Base-by-base conservation (phyloP, 2,888 invertebrate genomes). In the Herminia tarsipennalis region DNA sequence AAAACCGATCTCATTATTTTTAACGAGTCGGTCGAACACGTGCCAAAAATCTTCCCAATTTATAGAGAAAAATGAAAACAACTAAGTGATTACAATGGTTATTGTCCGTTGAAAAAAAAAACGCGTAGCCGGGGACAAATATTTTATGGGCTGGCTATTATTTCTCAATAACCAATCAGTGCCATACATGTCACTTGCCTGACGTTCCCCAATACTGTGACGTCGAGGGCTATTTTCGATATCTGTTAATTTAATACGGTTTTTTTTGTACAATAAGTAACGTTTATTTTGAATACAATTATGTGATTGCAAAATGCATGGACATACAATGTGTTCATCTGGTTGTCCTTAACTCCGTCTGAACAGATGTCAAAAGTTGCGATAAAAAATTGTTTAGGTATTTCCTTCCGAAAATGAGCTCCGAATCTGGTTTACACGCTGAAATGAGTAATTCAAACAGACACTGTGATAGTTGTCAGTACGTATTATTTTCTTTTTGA, bases 81-180 rank as follows among this genome's bases (percentile, higher is more conserved):
- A 70, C 73, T 70, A 79, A 77, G 75, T 82, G 76, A 86, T 86
- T 82, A 76, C 74, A 70, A 59, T 52, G 70, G 35, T 44, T n/a
- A n/a, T n/a, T n/a, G n/a, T 55, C 56, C 47, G 53, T 59, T 45
- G 36, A 40, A 44, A 54, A 72, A 70, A 70, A 54, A 49, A 60
- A 35, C 57, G 63, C 56, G 48, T 72, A 42, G 48, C 35, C 39
- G 41, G 51, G 55, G 54, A 5, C 38, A 58, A 61, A 59, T 60
- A 62, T 76, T 79, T 83, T 81, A 76, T 77, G 67, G 64, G 67
- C 47, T 63, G 61, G 71, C 82, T 79, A 81, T 83, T 88, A 86
- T 86, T 86, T 81, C 73, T 78, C 83, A 86, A 88, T 88, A 88
- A 87, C 86, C 88, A 88, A 88, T 88, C 88, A 88, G 81, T 78